Evolutionary conservation across 2,797 vertebrate species (phyloP).

Genomic region (Bryconaethiops microstoma): DNA sequence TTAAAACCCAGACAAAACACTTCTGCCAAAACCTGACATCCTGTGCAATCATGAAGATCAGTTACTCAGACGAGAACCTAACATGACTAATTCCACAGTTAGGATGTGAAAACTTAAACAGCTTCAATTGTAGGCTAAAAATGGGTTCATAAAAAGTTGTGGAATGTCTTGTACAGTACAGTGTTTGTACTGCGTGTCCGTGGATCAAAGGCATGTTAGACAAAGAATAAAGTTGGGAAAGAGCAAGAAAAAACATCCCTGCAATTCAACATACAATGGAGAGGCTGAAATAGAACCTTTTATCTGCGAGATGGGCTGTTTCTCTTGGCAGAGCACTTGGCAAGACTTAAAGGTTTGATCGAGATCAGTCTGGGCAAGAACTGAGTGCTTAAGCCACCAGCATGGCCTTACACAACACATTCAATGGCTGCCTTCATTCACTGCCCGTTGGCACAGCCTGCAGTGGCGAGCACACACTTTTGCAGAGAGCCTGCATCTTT

Average conservation of each 20-base stretch:
- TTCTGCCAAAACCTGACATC: constrained; percentile 17
- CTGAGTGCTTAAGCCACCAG: constrained; percentile 30
- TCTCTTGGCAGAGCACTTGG: constrained; percentile 45
- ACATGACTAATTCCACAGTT: constrained; percentile 35
- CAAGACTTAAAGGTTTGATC: constrained; percentile 38
- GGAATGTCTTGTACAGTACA: constrained; percentile 63
- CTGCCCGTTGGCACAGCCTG: background rate
- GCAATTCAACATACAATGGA: constrained; percentile 53
- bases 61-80: constrained; percentile 64
- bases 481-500: background rate
- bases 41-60: constrained; percentile 49
- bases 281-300: constrained; percentile 56
- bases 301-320: constrained; percentile 52
- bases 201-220: constrained; percentile 50
- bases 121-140: constrained; percentile 65
- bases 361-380: constrained; percentile 26
- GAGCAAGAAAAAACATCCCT: constrained; percentile 53
- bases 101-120: constrained; percentile 66
- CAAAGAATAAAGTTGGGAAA: constrained; percentile 44
- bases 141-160: constrained; percentile 66
- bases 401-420: constrained; percentile 29
- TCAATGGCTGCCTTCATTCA: constrained; percentile 47
- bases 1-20: constrained; percentile 7
- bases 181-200: constrained; percentile 28
- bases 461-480: background rate